Percentiles rank a stretch among this genome's conserved stretches.
Conservation (phyloP, 2,888 invertebrate species). For the Incurvaria masculella region DNA sequence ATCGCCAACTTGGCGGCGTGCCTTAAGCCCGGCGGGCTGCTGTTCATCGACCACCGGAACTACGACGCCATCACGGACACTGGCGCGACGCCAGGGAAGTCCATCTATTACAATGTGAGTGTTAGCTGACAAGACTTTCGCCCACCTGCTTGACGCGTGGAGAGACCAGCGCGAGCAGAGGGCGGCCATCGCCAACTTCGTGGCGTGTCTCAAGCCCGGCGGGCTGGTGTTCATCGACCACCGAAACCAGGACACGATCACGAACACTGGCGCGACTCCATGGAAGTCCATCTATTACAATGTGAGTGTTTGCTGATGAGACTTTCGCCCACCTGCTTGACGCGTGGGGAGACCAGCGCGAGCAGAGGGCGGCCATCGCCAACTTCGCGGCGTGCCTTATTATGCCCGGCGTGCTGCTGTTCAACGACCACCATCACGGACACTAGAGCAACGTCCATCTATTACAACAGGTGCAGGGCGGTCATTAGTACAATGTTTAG, state of each 20-base stretch:
- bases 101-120: constrained; percentile 87
- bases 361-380: constrained; percentile 72
- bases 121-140: constrained; percentile 85
- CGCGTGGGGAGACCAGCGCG: constrained; percentile 71
- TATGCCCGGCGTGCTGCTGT: constrained; percentile 78
- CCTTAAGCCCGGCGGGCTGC: constrained; percentile 79
- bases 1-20: constrained; percentile 77
- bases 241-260: constrained; percentile 80
- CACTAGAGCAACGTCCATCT: too few species aligned
- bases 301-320: constrained; percentile 66
- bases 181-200: constrained; percentile 76
- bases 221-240: constrained; percentile 85
- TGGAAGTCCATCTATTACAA: constrained; percentile 87
- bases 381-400: constrained; percentile 83
- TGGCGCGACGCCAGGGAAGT: constrained; percentile 76
- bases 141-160: constrained; percentile 77
- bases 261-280: constrained; percentile 75
- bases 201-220: constrained; percentile 78
- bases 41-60: constrained; percentile 87
- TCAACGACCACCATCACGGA: constrained; percentile 90
- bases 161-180: constrained; percentile 79
- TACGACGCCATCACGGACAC: constrained; percentile 78
- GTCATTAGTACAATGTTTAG: too few species aligned
- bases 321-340: constrained; percentile 88
- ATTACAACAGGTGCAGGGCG: too few species aligned